Evolutionary conservation across 1,140 invertebrate species (phyloP), one percentile per base, ranked within the genome.

Genomic region (Spodoptera litura): DNA sequence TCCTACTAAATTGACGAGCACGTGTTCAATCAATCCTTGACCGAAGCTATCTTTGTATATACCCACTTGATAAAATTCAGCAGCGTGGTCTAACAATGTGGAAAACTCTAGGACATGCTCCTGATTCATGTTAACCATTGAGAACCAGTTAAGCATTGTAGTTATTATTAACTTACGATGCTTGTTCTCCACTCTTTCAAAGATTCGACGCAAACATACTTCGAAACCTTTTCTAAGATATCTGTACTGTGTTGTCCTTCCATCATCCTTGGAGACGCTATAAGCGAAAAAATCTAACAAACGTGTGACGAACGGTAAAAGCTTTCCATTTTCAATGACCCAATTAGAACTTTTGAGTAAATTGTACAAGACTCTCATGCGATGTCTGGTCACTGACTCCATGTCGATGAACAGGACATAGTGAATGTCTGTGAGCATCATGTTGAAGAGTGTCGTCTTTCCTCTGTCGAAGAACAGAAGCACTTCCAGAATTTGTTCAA

Each of bases 61-160:
- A 15, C 79, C 82, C 3, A 92, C 90, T 62, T 91, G 52, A 78
- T 96, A 94, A n/a, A 91, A 86, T 11, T 89, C 87, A 8, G 95
- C 94, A 4, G 94, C 93, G 73, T 95, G 95, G 58, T 96, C 95
- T 4, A 96, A 76, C 1, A 95, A 86, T 55, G 88, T 94, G 3
- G 94, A 93, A 74, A 95, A 94, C 78, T 95, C 89, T 12, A 95
- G 56, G 11, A 95, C 81, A n/a, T 88, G 84, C 8, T 94, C 91
- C 58, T 91, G 88, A 25, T 85, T 84, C 78, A 93, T 82, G 11
- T 86, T 85, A 20, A 94, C 88, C 77, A 84, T 82, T 4, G 85
- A 83, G 58, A 89, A 86, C 82, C 91, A 91, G n/a, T 89, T 81
- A 0, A 87, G 85, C 89, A 83, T 91, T 61, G 76, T 89, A 31